phyloP scores from a whole-genome alignment of 2,888 invertebrate species.

The Scrobipalpa costella region DNA sequence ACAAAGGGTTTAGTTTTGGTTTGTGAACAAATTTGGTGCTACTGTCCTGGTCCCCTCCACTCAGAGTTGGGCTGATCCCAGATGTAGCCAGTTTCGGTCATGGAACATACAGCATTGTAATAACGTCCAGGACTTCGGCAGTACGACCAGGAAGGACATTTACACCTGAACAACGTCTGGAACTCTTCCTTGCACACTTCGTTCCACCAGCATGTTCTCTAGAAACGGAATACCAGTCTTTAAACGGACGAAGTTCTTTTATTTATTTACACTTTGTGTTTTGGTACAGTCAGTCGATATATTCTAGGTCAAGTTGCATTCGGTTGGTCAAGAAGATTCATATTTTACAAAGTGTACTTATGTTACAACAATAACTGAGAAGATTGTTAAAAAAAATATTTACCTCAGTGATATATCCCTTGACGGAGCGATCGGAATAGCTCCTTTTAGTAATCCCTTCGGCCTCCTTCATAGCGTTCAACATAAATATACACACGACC shows the following conservation, averaged over 20 bases:
- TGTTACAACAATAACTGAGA: too few relatives aligned
- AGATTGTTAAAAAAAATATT: conserved; percentile 24
- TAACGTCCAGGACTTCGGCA: conserved; percentile 93
- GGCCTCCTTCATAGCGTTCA: conserved; percentile 58
- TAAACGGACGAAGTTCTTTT: too few relatives aligned
- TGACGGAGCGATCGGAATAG: conserved; percentile 90
- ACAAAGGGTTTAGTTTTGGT: conserved; percentile 29
- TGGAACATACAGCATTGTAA: conserved; percentile 94
- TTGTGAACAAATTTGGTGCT: conserved; percentile 27
- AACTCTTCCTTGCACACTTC: conserved; percentile 96
- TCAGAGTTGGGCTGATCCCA: conserved; percentile 89
- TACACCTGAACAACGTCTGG: conserved; percentile 91
- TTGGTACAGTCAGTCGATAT: neutral
- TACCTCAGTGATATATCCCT: conserved; percentile 92
- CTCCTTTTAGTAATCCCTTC: conserved; percentile 83
- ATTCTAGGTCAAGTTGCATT: neutral
- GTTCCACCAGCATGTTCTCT: conserved; percentile 97
- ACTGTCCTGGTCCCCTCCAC: conserved; percentile 71
- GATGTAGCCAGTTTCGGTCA: conserved; percentile 94
- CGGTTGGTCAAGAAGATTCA: too few relatives aligned
- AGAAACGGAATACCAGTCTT: conserved; percentile 41
- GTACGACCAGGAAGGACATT: conserved; percentile 93
- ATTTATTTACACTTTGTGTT: too few relatives aligned
- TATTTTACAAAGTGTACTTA: too few relatives aligned
- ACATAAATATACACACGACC: conserved; percentile 61